Conservation (phyloP, 2,113 vertebrate genomes). For the Oncorhynchus keta region DNA sequence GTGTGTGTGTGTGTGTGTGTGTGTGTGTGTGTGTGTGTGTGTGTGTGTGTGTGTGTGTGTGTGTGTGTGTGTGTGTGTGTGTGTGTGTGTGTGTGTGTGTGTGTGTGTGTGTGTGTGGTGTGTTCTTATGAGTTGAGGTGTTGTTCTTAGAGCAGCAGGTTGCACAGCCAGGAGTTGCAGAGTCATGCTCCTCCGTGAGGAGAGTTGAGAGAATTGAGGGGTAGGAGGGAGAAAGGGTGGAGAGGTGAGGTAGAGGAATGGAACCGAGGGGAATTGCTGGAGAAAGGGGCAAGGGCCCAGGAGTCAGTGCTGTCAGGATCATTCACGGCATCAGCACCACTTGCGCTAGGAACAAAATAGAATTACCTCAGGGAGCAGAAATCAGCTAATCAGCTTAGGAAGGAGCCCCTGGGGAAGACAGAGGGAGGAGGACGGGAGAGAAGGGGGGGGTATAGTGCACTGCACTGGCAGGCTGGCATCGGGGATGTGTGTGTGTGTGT, state of each 20-base stretch:
- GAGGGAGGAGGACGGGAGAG: constrained; percentile 1
- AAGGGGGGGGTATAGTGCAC: constrained; percentile 34
- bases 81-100: neutral
- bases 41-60: constrained; percentile 1
- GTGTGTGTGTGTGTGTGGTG: neutral
- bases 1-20: constrained; percentile 10
- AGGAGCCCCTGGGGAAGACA: constrained; percentile 43
- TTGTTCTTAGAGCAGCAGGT: constrained; percentile 31
- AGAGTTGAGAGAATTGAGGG: neutral
- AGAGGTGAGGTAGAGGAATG: constrained; percentile 10
- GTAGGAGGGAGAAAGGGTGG: constrained; percentile 5
- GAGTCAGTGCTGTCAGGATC: constrained; percentile 67
- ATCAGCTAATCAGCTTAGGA: constrained; percentile 71
- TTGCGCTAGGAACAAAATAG: constrained; percentile 65
- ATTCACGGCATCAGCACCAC: constrained; percentile 62
- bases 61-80: neutral
- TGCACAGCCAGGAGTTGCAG: constrained; percentile 19
- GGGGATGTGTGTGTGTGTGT: constrained; percentile 7
- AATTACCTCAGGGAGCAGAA: constrained; percentile 65
- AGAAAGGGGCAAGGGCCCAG: constrained; percentile 39
- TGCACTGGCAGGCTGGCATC: constrained; percentile 46
- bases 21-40: neutral
- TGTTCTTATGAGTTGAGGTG: constrained; percentile 16
- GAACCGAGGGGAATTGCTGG: constrained; percentile 3
- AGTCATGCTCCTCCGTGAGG: constrained; percentile 8